Conservation (phyloP, 2,113 vertebrate genomes). For the Callipepla squamata region DNA sequence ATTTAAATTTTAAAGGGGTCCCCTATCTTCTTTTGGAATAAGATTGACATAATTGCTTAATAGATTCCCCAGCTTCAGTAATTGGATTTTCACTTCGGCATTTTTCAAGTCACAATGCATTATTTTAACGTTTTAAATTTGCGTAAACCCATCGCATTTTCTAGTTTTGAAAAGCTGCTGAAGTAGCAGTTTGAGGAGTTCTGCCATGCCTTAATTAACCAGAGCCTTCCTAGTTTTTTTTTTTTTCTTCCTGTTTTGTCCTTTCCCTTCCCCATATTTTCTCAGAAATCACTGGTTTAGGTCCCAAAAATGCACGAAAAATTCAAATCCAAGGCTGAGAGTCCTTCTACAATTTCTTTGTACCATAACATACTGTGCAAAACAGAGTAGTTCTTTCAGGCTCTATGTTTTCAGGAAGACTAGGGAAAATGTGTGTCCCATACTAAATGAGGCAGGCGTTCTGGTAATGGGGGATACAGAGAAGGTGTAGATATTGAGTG, state of each 20-base stretch:
- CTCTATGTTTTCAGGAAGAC: not conserved
- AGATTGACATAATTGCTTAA: not conserved
- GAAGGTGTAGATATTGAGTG: no score
- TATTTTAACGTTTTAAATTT: constrained; percentile 41
- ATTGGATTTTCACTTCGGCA: constrained; percentile 6
- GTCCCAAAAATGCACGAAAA: not conserved
- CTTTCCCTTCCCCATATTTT: not conserved
- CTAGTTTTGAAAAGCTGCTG: not conserved
- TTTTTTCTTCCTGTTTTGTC: not conserved
- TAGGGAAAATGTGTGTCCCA: no score
- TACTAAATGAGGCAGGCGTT: no score
- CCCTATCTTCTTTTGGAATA: not conserved
- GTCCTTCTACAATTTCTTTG: not conserved
- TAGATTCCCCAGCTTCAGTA: constrained; percentile 20
- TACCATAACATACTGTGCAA: not conserved
- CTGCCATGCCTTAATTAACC: not conserved
- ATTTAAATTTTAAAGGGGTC: constrained; percentile 28
- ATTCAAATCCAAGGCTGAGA: not conserved
- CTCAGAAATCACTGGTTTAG: not conserved
- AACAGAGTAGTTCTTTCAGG: not conserved
- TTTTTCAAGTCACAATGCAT: constrained; percentile 36
- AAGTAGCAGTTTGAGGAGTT: not conserved
- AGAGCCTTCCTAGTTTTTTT: not conserved
- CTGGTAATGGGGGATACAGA: no score
- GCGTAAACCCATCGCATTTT: not conserved